These are phyloP conservation scores for Hydrolagus affinis DNA, from an alignment of 2,113 vertebrate genomes.

Conservation along the genomic window DNA sequence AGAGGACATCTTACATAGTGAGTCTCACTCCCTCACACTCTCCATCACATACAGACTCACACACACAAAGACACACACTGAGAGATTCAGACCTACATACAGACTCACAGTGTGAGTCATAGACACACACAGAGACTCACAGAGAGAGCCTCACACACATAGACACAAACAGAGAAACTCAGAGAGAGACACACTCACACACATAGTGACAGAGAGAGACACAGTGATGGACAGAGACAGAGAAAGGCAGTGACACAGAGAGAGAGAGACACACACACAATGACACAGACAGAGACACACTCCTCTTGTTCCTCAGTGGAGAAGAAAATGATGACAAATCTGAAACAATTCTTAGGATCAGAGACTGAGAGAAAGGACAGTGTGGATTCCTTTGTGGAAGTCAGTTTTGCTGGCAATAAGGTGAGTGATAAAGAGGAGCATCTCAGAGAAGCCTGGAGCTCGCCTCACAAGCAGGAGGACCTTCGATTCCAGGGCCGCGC, in stretches of 20 bases:
- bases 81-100: too few relatives aligned
- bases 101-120: too few relatives aligned
- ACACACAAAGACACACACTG: too few relatives aligned
- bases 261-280: too few relatives aligned
- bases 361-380: slow-evolving; percentile 24
- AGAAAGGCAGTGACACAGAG: not conserved
- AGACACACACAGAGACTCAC: too few relatives aligned
- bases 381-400: slow-evolving; percentile 38
- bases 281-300: not conserved
- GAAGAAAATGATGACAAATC: not conserved
- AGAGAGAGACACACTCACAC: not conserved
- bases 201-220: not conserved
- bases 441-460: too few relatives aligned
- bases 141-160: too few relatives aligned
- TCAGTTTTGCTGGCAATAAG: slow-evolving; percentile 48
- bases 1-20: slow-evolving; percentile 48
- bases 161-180: too few relatives aligned
- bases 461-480: too few relatives aligned
- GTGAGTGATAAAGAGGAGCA: slow-evolving; percentile 41
- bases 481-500: too few relatives aligned
- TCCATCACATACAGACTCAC: too few relatives aligned
- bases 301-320: slow-evolving; percentile 29
- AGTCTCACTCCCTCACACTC: not conserved
- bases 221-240: not conserved
- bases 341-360: not conserved